A percentile compares a stretch with the other conserved stretches of the same genome.
Conservation (phyloP, 1,140 invertebrate genomes). For the Cotesia typhae region DNA sequence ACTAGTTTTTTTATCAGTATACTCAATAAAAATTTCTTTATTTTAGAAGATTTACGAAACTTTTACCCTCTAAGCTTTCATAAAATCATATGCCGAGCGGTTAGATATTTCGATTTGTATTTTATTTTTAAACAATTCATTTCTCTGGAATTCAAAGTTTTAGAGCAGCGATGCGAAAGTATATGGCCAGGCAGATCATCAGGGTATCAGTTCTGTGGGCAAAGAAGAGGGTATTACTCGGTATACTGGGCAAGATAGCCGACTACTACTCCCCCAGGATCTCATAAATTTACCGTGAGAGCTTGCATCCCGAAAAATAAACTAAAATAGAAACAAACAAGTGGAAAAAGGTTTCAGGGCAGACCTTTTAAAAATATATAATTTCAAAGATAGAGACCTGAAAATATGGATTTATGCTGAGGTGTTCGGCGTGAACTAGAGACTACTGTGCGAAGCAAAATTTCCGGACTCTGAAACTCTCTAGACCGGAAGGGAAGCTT, state of each 20-base stretch:
- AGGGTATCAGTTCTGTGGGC: conserved; percentile 34
- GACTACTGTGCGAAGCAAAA: conserved; percentile 6
- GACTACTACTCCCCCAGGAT: conserved; percentile 41
- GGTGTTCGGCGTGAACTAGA: conserved; percentile 9
- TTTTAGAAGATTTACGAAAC: too few relatives aligned
- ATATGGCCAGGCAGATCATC: conserved; percentile 37
- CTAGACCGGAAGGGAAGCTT: conserved; percentile 13
- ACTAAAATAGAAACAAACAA: too few relatives aligned
- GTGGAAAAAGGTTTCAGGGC: background rate
- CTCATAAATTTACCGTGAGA: conserved; percentile 45
- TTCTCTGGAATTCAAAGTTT: background rate
- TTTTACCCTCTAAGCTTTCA: too few relatives aligned
- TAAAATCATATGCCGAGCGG: too few relatives aligned
- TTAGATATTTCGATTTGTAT: too few relatives aligned
- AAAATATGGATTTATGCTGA: conserved; percentile 10
- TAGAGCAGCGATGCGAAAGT: conserved; percentile 13
- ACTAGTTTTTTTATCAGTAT: too few relatives aligned
- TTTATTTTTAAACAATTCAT: background rate
- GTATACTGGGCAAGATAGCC: conserved; percentile 39
- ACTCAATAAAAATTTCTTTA: too few relatives aligned
- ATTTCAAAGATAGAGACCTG: conserved; percentile 11
- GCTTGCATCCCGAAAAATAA: conserved; percentile 34
- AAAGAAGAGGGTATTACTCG: conserved; percentile 45
- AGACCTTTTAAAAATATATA: conserved; percentile 5
- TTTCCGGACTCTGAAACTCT: conserved; percentile 13